Conservation (phyloP, 2,113 vertebrate genomes). For the Sterna hirundo region DNA sequence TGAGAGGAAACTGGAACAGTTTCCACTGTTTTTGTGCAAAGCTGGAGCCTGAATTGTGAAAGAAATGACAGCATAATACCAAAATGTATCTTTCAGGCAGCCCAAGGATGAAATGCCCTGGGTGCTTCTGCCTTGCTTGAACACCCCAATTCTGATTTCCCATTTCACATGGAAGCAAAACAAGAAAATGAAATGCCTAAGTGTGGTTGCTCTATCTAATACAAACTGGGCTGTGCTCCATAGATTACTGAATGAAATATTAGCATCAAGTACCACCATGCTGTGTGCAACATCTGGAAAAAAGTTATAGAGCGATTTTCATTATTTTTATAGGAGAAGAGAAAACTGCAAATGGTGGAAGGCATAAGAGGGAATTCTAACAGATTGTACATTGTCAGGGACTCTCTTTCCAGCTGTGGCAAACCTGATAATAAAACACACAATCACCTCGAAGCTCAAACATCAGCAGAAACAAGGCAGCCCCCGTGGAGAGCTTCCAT, state of each 20-base stretch:
- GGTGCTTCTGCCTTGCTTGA: not conserved
- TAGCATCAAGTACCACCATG: slow-evolving; percentile 1
- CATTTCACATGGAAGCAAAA: not conserved
- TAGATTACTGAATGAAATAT: slow-evolving; percentile 27
- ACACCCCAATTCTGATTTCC: not conserved
- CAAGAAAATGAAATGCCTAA: not conserved
- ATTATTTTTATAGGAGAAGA: slow-evolving; percentile 41
- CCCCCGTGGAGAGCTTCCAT: slow-evolving; percentile 25
- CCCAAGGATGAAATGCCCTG: not conserved
- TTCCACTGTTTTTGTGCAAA: not conserved
- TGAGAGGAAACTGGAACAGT: not conserved
- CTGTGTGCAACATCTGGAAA: slow-evolving; percentile 53
- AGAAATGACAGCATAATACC: not conserved
- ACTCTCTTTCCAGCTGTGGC: slow-evolving; percentile 51
- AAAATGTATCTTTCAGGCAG: not conserved
- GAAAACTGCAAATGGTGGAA: slow-evolving; percentile 42
- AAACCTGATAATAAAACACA: slow-evolving; percentile 58
- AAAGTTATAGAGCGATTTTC: slow-evolving; percentile 50
- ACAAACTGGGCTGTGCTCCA: not conserved
- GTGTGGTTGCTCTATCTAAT: not conserved
- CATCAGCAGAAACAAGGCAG: slow-evolving; percentile 55
- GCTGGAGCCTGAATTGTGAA: not conserved
- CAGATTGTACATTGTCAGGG: slow-evolving; percentile 39
- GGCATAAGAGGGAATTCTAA: slow-evolving; percentile 37
- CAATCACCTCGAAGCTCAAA: slow-evolving; percentile 28